phyloP scores from a whole-genome alignment of 2,113 vertebrate genomes.

The Trichechus manatus region DNA sequence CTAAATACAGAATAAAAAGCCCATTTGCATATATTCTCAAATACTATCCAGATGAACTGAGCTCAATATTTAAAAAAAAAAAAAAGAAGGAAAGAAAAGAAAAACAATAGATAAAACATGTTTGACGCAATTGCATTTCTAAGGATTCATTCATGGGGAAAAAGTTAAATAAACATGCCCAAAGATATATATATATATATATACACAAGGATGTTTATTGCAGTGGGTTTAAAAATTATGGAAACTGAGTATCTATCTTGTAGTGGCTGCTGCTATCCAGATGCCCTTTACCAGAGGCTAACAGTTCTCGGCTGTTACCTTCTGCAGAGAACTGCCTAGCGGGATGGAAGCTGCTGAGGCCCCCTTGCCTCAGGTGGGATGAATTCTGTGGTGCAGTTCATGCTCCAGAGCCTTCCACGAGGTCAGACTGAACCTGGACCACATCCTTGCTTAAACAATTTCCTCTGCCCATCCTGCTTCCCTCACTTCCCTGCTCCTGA shows the following conservation, averaged over 20 bases:
- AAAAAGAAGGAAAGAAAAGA: background rate
- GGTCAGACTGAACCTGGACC: background rate
- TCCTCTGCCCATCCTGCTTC: background rate
- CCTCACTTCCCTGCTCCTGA: background rate
- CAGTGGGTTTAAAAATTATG: background rate
- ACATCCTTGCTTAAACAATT: background rate
- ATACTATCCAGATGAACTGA: background rate
- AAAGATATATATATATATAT: background rate
- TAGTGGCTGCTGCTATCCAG: background rate
- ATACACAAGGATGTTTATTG: background rate
- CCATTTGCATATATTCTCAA: background rate
- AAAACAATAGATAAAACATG: conserved; percentile 1
- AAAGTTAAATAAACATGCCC: background rate
- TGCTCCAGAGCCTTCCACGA: background rate
- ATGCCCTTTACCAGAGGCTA: background rate
- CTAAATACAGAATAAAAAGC: background rate
- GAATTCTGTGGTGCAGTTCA: background rate
- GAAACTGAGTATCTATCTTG: background rate
- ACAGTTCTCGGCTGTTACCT: background rate
- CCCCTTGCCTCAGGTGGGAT: background rate
- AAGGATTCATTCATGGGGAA: background rate
- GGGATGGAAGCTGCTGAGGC: background rate
- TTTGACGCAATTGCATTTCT: background rate
- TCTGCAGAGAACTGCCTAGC: background rate
- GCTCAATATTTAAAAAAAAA: background rate